Base-by-base conservation (phyloP, 2,113 vertebrate species). In the Tursiops truncatus region DNA sequence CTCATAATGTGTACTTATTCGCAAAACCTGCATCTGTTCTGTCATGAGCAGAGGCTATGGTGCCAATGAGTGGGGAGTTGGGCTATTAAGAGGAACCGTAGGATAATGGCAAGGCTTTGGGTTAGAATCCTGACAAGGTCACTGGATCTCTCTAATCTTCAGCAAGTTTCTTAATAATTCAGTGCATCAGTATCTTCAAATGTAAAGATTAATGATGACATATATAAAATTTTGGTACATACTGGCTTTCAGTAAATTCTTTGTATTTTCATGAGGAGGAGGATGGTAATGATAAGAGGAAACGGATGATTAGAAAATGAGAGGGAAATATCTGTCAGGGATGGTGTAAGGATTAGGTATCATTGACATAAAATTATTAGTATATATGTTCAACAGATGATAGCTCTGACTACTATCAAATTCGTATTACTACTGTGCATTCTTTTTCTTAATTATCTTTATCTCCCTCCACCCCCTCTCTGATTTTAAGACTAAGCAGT, bases 221-320 rank as follows among this genome's bases (percentile, higher is more conserved):
- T 41, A 33, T 67, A n/a, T 38, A 77, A 62, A 70, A 71, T 84
- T 63, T 33, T 2, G 58, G 6, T 12, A 71, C 50, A 36, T 28
- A 71, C 18, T 71, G n/a, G 58, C 68, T 77, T 67, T 88, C 62
- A 68, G 3, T 67, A 88, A 68, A 74, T 82, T 76, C 47, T 87
- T 82, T 31, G 8, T 67, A 60, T 89, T 93, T 89, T 84, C 41
- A 36, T 33, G 28, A 83, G 28, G 31, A 81, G 3, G 76, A 86
- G 20, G 53, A 53, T 36, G 10, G 13, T 73, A 26, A 79, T 71
- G 68, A n/a, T 65, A 44, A 71, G n/a, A 95, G 5, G 28, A 67
- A 65, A 91, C 62, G 5, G 33, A 71, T 58, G 25, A 89, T 73
- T 79, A 79, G 4, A 77, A 44, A 95, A 63, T 56, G 28, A 31